phyloP scores from a whole-genome alignment of 2,797 vertebrate genomes.

The Apogon talboti region DNA sequence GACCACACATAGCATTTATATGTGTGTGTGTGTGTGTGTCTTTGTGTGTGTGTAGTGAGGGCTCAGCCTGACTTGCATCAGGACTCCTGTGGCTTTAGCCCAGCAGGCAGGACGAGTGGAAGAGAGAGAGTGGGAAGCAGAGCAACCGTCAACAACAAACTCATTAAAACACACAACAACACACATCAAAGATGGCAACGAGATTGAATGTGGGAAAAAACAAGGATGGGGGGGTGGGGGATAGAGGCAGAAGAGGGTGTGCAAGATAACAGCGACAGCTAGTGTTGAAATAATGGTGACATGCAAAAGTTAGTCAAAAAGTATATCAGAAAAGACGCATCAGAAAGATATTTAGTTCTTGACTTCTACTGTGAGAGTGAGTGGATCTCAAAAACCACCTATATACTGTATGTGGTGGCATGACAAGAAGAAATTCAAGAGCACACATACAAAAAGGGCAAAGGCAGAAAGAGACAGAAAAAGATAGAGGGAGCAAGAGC shows the following conservation, averaged over 20 bases:
- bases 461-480: background rate
- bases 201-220: constrained; percentile 31
- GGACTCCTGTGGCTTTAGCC: constrained; percentile 45
- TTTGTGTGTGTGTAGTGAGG: no score
- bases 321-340: background rate
- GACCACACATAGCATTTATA: background rate
- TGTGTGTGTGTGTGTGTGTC: constrained; percentile 16
- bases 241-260: constrained; percentile 1
- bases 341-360: background rate
- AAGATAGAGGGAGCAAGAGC: background rate
- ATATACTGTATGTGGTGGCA: background rate
- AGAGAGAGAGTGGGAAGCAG: constrained; percentile 21
- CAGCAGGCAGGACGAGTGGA: constrained; percentile 38
- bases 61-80: constrained; percentile 37
- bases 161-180: constrained; percentile 79
- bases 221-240: background rate
- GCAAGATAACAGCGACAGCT: constrained; percentile 5
- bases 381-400: no score
- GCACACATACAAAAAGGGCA: background rate
- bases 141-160: constrained; percentile 61
- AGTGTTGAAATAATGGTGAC: constrained; percentile 17
- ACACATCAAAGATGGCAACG: constrained; percentile 68
- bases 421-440: background rate
- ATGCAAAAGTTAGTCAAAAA: constrained; percentile 1
- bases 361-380: no score